phyloP scores from a whole-genome alignment of 1,140 invertebrate species.

The Zaprionus ghesquierei region DNA sequence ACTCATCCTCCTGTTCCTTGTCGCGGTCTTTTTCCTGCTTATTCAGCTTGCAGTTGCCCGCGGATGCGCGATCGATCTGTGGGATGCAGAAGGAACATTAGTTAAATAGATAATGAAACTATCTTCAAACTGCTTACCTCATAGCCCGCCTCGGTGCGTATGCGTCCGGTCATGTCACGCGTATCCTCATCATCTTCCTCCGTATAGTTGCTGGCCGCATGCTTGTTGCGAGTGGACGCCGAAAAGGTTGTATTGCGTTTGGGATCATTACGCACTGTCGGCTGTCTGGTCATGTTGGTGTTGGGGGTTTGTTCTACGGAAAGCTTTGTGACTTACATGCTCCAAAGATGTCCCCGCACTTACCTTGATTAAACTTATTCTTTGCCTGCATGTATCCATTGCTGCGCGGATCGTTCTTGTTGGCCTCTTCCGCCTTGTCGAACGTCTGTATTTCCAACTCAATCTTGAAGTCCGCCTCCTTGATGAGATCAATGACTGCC shows the following conservation, averaged over 20 bases:
- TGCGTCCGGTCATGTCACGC: conserved; percentile 89
- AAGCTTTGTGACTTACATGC: neutral
- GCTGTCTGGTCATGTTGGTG: conserved; percentile 47
- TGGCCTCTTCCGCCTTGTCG: conserved; percentile 60
- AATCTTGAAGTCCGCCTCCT: conserved; percentile 94
- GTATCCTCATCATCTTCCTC: conserved; percentile 88
- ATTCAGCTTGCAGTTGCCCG: conserved; percentile 90
- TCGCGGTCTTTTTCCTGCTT: conserved; percentile 91
- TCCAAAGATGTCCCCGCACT: neutral
- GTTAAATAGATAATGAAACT: neutral
- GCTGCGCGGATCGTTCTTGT: conserved; percentile 55
- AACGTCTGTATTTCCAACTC: conserved; percentile 96
- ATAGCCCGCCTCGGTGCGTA: conserved; percentile 88
- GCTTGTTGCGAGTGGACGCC: conserved; percentile 72
- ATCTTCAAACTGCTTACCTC: conserved; percentile 84
- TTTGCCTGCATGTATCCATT: conserved; percentile 77
- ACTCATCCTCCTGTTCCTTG: conserved; percentile 93
- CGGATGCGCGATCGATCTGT: conserved; percentile 94
- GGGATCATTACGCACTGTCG: conserved; percentile 47
- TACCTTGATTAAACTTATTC: conserved; percentile 70
- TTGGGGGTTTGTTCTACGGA: conserved; percentile 42
- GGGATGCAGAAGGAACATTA: neutral
- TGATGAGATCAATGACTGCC: conserved; percentile 97
- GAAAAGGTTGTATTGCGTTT: conserved; percentile 58
- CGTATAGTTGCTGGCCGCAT: conserved; percentile 71